A percentile compares a stretch with the other conserved stretches of the same genome.
Evolutionary conservation across 2,797 vertebrate species (phyloP).

Genomic region (Parotocinclus haroldoi): DNA sequence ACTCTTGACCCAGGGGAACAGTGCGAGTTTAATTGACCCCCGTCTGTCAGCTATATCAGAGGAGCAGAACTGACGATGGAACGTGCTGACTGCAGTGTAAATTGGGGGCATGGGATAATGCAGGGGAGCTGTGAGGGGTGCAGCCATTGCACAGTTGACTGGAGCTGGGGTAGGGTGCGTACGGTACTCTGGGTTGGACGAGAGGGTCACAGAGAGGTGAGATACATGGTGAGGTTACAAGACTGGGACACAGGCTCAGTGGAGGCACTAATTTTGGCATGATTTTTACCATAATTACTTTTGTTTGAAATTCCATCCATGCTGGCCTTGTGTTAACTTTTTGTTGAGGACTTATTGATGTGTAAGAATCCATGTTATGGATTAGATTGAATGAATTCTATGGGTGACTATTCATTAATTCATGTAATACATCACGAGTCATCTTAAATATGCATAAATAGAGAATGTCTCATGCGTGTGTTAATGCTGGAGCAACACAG

Average conservation of each 20-base stretch:
- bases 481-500: too few relatives aligned
- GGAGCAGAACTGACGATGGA: slow-evolving; percentile 67
- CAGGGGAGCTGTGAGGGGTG: slow-evolving; percentile 38
- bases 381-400: too few relatives aligned
- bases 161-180: slow-evolving; percentile 54
- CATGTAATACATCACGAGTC: too few relatives aligned
- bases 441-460: too few relatives aligned
- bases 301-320: too few relatives aligned
- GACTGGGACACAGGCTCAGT: slow-evolving; percentile 36
- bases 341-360: too few relatives aligned
- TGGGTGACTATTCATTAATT: too few relatives aligned
- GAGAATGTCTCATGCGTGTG: too few relatives aligned
- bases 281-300: neutral
- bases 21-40: slow-evolving; percentile 71
- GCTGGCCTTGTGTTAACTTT: too few relatives aligned
- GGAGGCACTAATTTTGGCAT: neutral
- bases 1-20: slow-evolving; percentile 71
- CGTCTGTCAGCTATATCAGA: slow-evolving; percentile 56
- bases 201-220: slow-evolving; percentile 73
- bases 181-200: slow-evolving; percentile 52
- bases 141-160: slow-evolving; percentile 64
- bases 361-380: too few relatives aligned
- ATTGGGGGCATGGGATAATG: slow-evolving; percentile 55
- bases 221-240: slow-evolving; percentile 48
- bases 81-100: slow-evolving; percentile 68